Evolutionary conservation across 2,888 invertebrate species (phyloP), one percentile per base, ranked within the genome.

Genomic region (Pristionchus entomophagus): DNA sequence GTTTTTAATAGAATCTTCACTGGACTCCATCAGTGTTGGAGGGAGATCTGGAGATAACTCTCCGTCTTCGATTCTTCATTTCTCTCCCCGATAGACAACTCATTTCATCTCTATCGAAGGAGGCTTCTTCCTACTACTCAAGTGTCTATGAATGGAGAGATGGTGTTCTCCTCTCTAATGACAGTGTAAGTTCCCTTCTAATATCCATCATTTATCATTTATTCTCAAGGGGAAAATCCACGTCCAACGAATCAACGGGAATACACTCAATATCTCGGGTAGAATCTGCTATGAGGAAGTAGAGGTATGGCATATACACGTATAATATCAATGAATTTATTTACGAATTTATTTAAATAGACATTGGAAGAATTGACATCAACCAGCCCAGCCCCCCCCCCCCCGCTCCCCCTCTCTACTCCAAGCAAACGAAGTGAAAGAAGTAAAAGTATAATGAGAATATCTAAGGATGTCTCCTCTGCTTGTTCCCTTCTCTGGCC

Each of bases 21-120:
- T 90, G 90, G 90, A 89, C 88, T 22, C 86, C 88, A 69, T 89
- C 83, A 56, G 90, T 90, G 5, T 87, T 91, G 38, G 91, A 91
- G 17, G 86, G 91, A n/a, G 90, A 90, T 51, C 85, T 90, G 45
- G 91, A 90, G 86, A 83, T 91, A 26, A 80, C 88, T 17, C 87
- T 90, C 45, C 91, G 91, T 78, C 86, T 89, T 82, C 85, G 65
- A 8, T 89, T 90, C 59, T 89, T 91, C 14, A 78, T 62, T 8
- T 38, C 17, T 29, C n/a, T 62, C 26, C 83, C 83, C 26, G 59
- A 56, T 6, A 19, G 59, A 38, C 12, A n/a, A n/a, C 4, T 56
- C 19, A 35, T 83, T 6, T 26, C 62, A 19, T 10, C 6, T 26
- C 14, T 83, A 38, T 8, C 65, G 12, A 26, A 56, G 38, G 22